Evolutionary conservation across 2,797 vertebrate species (phyloP).

Genomic region (Columba guinea): DNA sequence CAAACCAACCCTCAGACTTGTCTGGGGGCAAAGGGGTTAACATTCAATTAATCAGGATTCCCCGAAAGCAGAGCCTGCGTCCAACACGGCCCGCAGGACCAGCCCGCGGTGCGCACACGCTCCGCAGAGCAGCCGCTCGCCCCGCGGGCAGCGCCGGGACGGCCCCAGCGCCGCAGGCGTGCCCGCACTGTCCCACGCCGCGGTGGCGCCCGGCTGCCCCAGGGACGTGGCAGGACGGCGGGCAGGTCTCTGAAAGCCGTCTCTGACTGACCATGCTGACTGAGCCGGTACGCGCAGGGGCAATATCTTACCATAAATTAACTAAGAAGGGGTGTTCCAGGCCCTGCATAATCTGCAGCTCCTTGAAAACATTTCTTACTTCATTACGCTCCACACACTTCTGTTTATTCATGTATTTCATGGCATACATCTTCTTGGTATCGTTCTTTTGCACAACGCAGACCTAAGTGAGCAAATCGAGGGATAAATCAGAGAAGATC

Average conservation of each 20-base stretch:
- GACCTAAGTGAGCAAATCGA: conserved; percentile 80
- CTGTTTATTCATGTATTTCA: conserved; percentile 99
- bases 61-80: neutral
- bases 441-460: conserved; percentile 98
- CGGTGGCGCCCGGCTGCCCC: neutral
- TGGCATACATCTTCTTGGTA: conserved; percentile 98
- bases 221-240: neutral
- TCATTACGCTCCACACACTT: conserved; percentile 96
- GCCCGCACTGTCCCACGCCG: no score
- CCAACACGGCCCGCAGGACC: neutral
- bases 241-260: neutral
- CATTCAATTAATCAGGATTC: neutral
- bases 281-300: neutral
- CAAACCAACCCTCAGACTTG: neutral
- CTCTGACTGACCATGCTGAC: accelerated
- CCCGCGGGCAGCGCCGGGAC: neutral
- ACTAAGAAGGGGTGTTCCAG: conserved; percentile 96
- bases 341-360: conserved; percentile 98
- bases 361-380: conserved; percentile 96
- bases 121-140: neutral
- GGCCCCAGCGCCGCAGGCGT: no score
- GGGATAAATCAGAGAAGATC: neutral
- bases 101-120: accelerated
- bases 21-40: no score
- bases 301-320: conserved; percentile 90